Evolutionary conservation across 2,113 vertebrate species (phyloP), one percentile per base, ranked within the genome.

Genomic region (Sylvia atricapilla): DNA sequence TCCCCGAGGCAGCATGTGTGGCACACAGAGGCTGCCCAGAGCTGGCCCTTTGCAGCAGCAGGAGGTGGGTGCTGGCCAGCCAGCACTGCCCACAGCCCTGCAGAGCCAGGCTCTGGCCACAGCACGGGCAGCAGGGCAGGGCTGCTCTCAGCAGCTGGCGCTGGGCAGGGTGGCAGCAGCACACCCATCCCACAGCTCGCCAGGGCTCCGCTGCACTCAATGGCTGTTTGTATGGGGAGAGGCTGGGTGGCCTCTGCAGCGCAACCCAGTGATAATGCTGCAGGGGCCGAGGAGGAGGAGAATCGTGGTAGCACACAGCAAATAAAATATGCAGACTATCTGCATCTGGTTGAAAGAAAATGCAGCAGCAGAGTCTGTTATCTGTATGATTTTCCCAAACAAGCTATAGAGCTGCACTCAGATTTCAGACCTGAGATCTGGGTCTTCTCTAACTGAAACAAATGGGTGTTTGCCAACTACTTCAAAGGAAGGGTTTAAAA

Each of bases 401-500:
- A 90, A 89, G 46, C 75, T 60, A 35, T 31, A 33, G 33, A 47
- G 50, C 66, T 47, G 31, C 55, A 14, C 50, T 93, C 56, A 9
- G 31, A 79, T 82, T 94, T 93, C 94, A 90, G 59, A 94, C 67
- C 81, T 70, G 64, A 75, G 93, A 93, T 93, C 83, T 90, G 85
- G 46, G 62, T 74, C 87, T 93, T 92, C 85, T 91, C 79, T 94
- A 70, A 70, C 82, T 80, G 84, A 93, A 97, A 93, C 75, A 89
- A 95, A 90, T 88, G 90, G 43, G 75, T 62, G 33, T 86, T 96
- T 96, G 93, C 96, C 93, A 97, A 37, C 68, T 83, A 60, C 75
- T 95, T 93, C 93, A 94, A 92, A 95, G 39, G 43, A 80, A 76
- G 23, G 53, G 30, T 84, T 90, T 93, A 74, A 88, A 96, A 93